A percentile compares a stretch with the other conserved stretches of the same genome.
Conservation (phyloP, 2,888 invertebrate genomes). For the Macaria liturata region DNA sequence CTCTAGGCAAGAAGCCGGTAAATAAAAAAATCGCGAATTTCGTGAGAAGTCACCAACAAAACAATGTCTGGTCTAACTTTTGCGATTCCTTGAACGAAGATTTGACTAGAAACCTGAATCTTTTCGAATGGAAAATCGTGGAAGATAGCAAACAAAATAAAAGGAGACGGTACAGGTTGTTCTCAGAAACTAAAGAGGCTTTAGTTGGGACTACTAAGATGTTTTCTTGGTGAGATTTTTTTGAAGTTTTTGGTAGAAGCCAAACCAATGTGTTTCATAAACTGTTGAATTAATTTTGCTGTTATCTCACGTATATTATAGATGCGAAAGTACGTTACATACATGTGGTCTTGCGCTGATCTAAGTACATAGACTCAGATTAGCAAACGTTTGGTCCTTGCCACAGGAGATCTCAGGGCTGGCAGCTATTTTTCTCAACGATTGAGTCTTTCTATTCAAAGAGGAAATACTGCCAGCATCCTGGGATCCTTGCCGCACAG, state of each 20-base stretch:
- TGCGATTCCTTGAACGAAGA: slow-evolving; percentile 65
- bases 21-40: slow-evolving; percentile 69
- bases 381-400: no score
- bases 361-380: no score
- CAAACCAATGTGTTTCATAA: no score
- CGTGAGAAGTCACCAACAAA: slow-evolving; percentile 54
- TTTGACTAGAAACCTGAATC: slow-evolving; percentile 64
- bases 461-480: no score
- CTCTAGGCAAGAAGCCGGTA: slow-evolving; percentile 61
- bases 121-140: slow-evolving; percentile 50
- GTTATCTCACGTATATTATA: no score
- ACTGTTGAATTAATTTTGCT: no score
- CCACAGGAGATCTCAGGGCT: no score
- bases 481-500: no score
- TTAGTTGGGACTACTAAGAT: slow-evolving; percentile 24
- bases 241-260: background rate
- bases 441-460: no score
- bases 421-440: no score
- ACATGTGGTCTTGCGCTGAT: no score
- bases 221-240: slow-evolving; percentile 40
- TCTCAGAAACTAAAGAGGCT: slow-evolving; percentile 44
- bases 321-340: no score
- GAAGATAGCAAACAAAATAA: slow-evolving; percentile 34
- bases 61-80: slow-evolving; percentile 56
- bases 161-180: slow-evolving; percentile 44